phyloP scores from a whole-genome alignment of 2,113 vertebrate species.

The Mellivora capensis region DNA sequence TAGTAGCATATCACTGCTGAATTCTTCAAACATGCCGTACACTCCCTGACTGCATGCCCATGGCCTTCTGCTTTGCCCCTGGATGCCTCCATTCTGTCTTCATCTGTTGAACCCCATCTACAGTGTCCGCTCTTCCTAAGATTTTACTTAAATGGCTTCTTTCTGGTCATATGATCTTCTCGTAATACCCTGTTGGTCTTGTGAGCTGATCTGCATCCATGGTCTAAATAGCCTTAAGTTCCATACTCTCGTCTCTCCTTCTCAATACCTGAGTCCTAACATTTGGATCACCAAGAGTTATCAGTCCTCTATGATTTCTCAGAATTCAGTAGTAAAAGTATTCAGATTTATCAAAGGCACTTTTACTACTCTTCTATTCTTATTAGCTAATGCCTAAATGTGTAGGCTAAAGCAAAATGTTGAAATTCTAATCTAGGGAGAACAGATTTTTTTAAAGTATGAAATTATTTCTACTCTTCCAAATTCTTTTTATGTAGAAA shows the following conservation, averaged over 20 bases:
- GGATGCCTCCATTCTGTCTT: not conserved
- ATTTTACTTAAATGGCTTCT: not conserved
- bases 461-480: not conserved
- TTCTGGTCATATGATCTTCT: not conserved
- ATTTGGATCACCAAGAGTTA: not conserved
- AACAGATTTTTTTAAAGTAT: not conserved
- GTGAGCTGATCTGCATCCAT: not conserved
- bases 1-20: not conserved
- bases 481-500: not conserved
- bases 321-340: not conserved
- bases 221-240: not conserved
- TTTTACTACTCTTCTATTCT: not conserved
- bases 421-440: not conserved
- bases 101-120: not conserved
- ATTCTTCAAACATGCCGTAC: not conserved
- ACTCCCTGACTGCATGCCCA: accelerated
- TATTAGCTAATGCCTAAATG: not conserved
- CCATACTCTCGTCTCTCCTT: not conserved
- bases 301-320: not conserved
- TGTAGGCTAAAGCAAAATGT: not conserved
- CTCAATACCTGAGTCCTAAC: not conserved
- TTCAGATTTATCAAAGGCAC: not conserved
- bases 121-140: not conserved
- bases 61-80: not conserved
- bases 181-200: not conserved